These are phyloP conservation scores for Drosophila yooni DNA, from an alignment of 2,888 invertebrate species.

Conservation along the genomic window DNA sequence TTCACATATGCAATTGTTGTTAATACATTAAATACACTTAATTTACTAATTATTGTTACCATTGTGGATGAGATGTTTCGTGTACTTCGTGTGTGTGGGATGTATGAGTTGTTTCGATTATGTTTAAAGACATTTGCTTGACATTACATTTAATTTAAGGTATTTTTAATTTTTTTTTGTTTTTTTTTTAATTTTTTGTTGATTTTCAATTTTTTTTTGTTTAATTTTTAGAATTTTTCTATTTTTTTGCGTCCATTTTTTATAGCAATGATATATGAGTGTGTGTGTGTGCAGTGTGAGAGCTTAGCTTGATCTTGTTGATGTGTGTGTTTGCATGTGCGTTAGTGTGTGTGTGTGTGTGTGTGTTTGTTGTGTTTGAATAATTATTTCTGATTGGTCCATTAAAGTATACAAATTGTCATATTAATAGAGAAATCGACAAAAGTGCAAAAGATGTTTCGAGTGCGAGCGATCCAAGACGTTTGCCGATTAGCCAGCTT, in stretches of 20 bases:
- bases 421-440: conserved; percentile 23
- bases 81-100: conserved; percentile 44
- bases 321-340: not conserved
- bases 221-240: conserved; percentile 26
- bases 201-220: conserved; percentile 26
- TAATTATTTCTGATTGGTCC: conserved; percentile 61
- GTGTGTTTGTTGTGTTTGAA: conserved; percentile 13
- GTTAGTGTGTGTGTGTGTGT: not conserved
- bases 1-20: conserved; percentile 55
- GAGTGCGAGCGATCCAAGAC: conserved; percentile 52
- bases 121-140: conserved; percentile 50
- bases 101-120: conserved; percentile 56
- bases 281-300: conserved; percentile 56
- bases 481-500: conserved; percentile 31
- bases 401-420: conserved; percentile 58
- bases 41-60: conserved; percentile 85
- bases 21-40: conserved; percentile 78
- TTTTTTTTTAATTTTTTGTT: conserved; percentile 16
- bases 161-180: conserved; percentile 22
- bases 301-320: conserved; percentile 49
- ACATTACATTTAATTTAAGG: conserved; percentile 38
- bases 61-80: conserved; percentile 83
- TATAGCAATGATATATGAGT: conserved; percentile 70
- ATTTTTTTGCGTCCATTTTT: conserved; percentile 43
- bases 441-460: conserved; percentile 42